Conservation (phyloP, 2,888 invertebrate species). For the Lordiphosa andalusiaca region DNA sequence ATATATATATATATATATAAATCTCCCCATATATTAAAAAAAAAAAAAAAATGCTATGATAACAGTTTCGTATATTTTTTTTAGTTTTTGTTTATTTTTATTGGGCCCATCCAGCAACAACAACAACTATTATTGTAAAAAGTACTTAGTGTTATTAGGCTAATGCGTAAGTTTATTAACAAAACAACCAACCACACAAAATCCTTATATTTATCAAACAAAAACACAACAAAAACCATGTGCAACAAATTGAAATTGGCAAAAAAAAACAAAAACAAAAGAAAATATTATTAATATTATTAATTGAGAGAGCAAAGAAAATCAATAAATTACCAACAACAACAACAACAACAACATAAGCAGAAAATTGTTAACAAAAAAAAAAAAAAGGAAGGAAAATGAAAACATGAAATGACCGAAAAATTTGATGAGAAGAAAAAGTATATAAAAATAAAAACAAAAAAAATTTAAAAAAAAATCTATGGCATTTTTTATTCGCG, state of each 20-base stretch:
- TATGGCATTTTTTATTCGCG: neutral
- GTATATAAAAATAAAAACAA: conserved; percentile 58
- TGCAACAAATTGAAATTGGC: conserved; percentile 25
- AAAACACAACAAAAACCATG: conserved; percentile 19
- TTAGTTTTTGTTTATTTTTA: conserved; percentile 52
- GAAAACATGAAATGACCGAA: conserved; percentile 35
- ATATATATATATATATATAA: conserved; percentile 42
- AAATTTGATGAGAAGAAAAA: conserved; percentile 46
- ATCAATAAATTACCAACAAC: conserved; percentile 58
- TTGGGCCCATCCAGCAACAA: conserved; percentile 12
- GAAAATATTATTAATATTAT: conserved; percentile 6
- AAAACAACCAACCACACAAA: conserved; percentile 12
- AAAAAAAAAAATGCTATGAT: conserved; percentile 31
- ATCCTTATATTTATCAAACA: conserved; percentile 13
- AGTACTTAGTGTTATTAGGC: conserved; percentile 76
- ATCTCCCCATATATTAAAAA: conserved; percentile 33
- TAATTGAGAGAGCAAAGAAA: conserved; percentile 33
- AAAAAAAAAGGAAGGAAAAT: conserved; percentile 21
- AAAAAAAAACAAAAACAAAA: neutral
- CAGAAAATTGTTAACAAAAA: conserved; percentile 24
- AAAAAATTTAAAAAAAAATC: conserved; percentile 39
- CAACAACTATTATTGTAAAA: conserved; percentile 74
- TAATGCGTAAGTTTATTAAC: conserved; percentile 76
- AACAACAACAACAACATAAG: conserved; percentile 22
- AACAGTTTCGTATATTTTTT: conserved; percentile 56